Base-by-base conservation (phyloP, 2,797 vertebrate species). In the Prionace glauca region DNA sequence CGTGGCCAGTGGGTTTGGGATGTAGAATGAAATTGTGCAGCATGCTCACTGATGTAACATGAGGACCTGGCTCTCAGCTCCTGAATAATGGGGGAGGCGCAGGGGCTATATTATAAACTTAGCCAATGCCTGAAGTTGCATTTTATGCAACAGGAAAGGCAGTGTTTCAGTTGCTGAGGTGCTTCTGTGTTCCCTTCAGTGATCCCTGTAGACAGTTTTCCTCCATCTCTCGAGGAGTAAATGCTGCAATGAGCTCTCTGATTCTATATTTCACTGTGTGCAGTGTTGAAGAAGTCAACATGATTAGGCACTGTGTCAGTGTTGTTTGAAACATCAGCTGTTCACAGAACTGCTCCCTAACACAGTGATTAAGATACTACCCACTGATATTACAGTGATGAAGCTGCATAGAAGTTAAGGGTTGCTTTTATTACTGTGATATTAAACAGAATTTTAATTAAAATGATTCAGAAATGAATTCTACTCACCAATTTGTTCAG, bases 371-470 rank as follows among this genome's bases (percentile, higher is more conserved):
- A 24, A 22, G 41, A 84, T 45, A 5, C 20, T 41, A 8, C 36
- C 81, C 41, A 84, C 81, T 84, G 20, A 84, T 45, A 10, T 10
- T 24, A 32, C 32, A 84, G 18, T 45, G 41, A 84, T 84, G 79
- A 41, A 84, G 20, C 20, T 84, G 18, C 41, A 10, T 84, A 45
- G 81, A 24, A 84, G 22, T 24, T 41, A 84, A 1, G 81, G 16
- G 14, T 84, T 41, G 41, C 36, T 45, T 22, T 41, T 81, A 81
- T 81, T 81, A 41, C n/a, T 81, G 79, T 41, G n/a, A 41, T 79
- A 74, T 77, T 77, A n/a, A 77, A 77, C 74, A n/a, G 29, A 77
- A 77, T 77, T 77, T 77, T 77, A 77, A 77, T 77, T 77, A n/a
- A 77, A 77, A n/a, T 11, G 29, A 77, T 77, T n/a, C 74, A 77